Evolutionary conservation across 2,888 invertebrate species (phyloP).

Genomic region (Myathropa florea): DNA sequence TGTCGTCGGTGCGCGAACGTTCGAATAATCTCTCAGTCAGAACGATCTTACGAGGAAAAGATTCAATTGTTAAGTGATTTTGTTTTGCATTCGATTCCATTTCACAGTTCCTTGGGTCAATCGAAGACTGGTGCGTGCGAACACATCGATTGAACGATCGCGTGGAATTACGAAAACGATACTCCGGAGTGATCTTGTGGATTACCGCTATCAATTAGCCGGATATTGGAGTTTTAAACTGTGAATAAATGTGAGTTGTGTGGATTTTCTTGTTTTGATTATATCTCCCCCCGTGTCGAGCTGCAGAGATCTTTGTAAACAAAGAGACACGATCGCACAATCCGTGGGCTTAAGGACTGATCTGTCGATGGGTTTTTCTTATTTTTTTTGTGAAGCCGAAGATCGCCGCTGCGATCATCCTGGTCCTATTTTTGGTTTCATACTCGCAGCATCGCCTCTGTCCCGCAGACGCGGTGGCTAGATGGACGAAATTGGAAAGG

Average conservation of each 20-base stretch:
- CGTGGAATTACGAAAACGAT: slow-evolving; percentile 50
- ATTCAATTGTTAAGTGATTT: slow-evolving; percentile 30
- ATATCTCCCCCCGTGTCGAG: neutral
- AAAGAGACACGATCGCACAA: slow-evolving; percentile 54
- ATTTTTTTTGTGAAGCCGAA: neutral
- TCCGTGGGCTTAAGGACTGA: slow-evolving; percentile 35
- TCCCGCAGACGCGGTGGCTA: neutral
- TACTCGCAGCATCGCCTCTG: slow-evolving; percentile 31
- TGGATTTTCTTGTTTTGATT: slow-evolving; percentile 25
- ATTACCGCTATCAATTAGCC: slow-evolving; percentile 63
- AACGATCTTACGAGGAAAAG: slow-evolving; percentile 46
- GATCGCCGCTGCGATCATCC: slow-evolving; percentile 11
- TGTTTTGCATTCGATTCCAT: slow-evolving; percentile 46
- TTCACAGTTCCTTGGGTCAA: neutral
- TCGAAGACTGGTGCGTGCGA: slow-evolving; percentile 18
- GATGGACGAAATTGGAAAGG: slow-evolving; percentile 14
- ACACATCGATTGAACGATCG: slow-evolving; percentile 54
- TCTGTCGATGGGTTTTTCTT: slow-evolving; percentile 11
- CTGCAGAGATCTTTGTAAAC: slow-evolving; percentile 46
- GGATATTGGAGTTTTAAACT: slow-evolving; percentile 56
- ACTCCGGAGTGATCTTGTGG: slow-evolving; percentile 57
- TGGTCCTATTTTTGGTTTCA: slow-evolving; percentile 42
- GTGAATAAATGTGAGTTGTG: slow-evolving; percentile 60
- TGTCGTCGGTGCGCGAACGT: slow-evolving; percentile 53
- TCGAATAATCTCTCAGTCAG: neutral